Evolutionary conservation across 1,140 invertebrate species (phyloP), one percentile per base, ranked within the genome.

Genomic region (Listronotus bonariensis): DNA sequence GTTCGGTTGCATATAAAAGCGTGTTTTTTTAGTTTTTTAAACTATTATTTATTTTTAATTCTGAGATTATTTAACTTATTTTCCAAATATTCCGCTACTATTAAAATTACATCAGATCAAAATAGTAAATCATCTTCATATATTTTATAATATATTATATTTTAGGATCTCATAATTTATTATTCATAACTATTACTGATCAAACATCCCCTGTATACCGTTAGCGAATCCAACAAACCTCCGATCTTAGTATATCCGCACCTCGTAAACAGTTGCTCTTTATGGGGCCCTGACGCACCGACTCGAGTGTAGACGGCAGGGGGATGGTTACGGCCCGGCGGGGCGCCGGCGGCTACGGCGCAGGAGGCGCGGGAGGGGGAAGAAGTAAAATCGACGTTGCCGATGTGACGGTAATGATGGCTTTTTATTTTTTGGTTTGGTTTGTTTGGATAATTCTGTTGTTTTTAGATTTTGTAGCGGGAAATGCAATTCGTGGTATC

Each of bases 271-370:
- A 67, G 60, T 61, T 64, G 57, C 63, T 65, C 63, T 65, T 65
- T 65, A 65, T 51, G 48, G 57, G 68, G 56, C 53, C 74, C 65
- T 61, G 71, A 74, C 73, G 74, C 71, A 48, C 56, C 69, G 74
- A 73, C 65, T 11, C 61, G 43, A 68, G 65, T 76, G 73, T 76
- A 75, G 69, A 74, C 70, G 56, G 68, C 57, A 67, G 58, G 68
- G 68, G 68, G 65, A 70, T 70, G 68, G 68, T 69, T 69, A 69
- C 58, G 64, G 60, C 68, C 65, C 68, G 64, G 65, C 68, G 64
- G 68, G 68, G 68, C 68, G 68, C 68, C 68, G 48, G 55, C 54
- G 63, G 63, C 63, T 36, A 64, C 17, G 56, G 60, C 55, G 59
- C 67, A 34, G 34, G 42, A n/a, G 60, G 51, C 32, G 41, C 17